phyloP scores from a whole-genome alignment of 1,140 invertebrate genomes.

The Hyles vespertilio region DNA sequence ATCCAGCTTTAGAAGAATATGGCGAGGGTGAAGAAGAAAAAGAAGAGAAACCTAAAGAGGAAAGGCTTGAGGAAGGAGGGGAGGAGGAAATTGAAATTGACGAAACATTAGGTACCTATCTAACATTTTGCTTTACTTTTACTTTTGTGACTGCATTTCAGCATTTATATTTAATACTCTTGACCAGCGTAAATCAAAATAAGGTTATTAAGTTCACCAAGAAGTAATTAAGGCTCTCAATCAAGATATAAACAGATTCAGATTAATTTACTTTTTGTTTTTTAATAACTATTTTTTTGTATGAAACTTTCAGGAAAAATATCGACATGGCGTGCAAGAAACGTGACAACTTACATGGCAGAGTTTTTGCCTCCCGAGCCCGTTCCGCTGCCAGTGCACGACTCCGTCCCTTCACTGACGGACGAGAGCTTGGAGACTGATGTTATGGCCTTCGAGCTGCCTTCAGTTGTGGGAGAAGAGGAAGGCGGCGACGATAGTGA shows the following conservation, averaged over 20 bases:
- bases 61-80: conserved; percentile 42
- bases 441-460: conserved; percentile 46
- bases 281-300: no score
- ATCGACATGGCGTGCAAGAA: conserved; percentile 79
- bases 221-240: no score
- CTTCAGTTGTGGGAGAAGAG: conserved; percentile 40
- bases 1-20: conserved; percentile 65
- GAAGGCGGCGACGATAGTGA: conserved; percentile 52
- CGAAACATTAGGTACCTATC: conserved; percentile 42
- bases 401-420: conserved; percentile 71
- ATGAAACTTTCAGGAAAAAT: conserved; percentile 46
- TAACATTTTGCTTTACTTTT: no score
- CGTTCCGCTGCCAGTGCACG: conserved; percentile 76
- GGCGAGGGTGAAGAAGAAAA: conserved; percentile 73
- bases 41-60: conserved; percentile 61
- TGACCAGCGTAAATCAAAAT: no score
- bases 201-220: no score
- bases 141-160: no score
- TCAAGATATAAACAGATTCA: no score
- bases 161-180: no score
- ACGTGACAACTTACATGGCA: conserved; percentile 79
- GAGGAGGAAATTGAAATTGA: conserved; percentile 59
- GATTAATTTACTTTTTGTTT: no score
- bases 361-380: conserved; percentile 82
- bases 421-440: conserved; percentile 48